Evolutionary conservation across 1,140 invertebrate genomes (phyloP), one percentile per base, ranked within the genome.

Genomic region (Danaus melanippus): DNA sequence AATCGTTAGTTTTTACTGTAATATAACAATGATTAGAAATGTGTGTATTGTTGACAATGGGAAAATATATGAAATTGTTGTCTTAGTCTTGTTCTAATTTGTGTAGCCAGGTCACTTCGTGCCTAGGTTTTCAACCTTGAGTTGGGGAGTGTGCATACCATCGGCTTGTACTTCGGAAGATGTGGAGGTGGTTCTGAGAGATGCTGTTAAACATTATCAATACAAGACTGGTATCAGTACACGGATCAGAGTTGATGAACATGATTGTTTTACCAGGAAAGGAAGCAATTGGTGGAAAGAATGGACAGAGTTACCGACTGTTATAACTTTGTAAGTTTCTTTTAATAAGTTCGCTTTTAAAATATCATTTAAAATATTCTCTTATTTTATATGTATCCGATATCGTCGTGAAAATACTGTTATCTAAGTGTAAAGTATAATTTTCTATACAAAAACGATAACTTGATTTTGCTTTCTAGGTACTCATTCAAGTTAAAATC

Each of bases 71-170:
- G 21, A 32, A 2, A 32, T 32, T 32, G 21, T 32, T 32, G 21
- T 32, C 58, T 74, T 65, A 79, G 64, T 67, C 54, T 55, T 69
- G 55, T 65, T 53, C 69, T 82, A 62, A 66, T 79, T 78, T 58
- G 79, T 86, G 82, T 75, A 92, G 92, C 89, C 91, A 62, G 90
- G 89, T 75, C 91, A 93, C 81, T 92, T 92, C 76, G 85, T 92
- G 71, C 91, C 92, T 53, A 89, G 89, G 68, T 92, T 92, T 72
- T 91, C 90, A 8, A 90, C 91, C 46, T 73, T 91, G 43, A 91
- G 91, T 58, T 92, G 92, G 92, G 92, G 90, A 8, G 65, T 92
- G 7, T 93, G 92, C 62, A 76, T 93, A 42, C 92, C 92, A 0
- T 84, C 89, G 9, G 85, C 88, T 1, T 93, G 92, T 70, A 84